Base-by-base conservation (phyloP, 2,888 invertebrate genomes). In the Hoplodrina ambigua region DNA sequence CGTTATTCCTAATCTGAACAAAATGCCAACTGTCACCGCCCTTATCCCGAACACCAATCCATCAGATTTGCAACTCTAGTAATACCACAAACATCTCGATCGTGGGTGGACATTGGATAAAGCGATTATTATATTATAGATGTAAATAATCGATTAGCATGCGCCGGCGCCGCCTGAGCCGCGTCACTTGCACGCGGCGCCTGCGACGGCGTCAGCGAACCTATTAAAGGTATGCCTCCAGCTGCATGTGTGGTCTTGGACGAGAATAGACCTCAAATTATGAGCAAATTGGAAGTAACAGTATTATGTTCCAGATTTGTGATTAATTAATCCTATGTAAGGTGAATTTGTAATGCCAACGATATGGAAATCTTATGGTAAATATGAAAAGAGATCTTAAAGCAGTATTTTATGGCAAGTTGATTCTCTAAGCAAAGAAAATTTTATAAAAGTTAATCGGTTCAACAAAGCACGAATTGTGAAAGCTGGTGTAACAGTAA, bases 81-180 rank as follows among this genome's bases (percentile, higher is more conserved):
- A 78, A 78, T 78, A 81, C 72, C 50, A 77, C 72, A 81, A 78
- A 81, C 78, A 77, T 81, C 81, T 72, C 78, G 78, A 11, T 64
- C 69, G 83, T 83, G 82, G 83, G 83, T 73, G 81, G 70, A 82
- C 75, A 70, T 72, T 64, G 69, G 71, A 76, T 84, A 82, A 82
- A 70, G 69, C 63, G 81, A 81, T 83, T 81, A 84, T 84, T 77
- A 80, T 82, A 80, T 82, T 81, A 84, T 79, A 75, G 70, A 81
- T 78, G 82, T 76, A 79, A 85, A 78, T 84, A 82, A 72, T 79
- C 72, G 78, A 83, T 84, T 83, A 81, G 65, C 78, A 82, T 79
- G 81, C 84, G 69, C 68, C 59, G 74, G 76, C 75, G 69, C 66
- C 80, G 72, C 63, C 71, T 54, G 78, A 73, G 58, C 78, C 69